Evolutionary conservation across 2,888 invertebrate species (phyloP).

Genomic region (Phyllotreta cruciferae): DNA sequence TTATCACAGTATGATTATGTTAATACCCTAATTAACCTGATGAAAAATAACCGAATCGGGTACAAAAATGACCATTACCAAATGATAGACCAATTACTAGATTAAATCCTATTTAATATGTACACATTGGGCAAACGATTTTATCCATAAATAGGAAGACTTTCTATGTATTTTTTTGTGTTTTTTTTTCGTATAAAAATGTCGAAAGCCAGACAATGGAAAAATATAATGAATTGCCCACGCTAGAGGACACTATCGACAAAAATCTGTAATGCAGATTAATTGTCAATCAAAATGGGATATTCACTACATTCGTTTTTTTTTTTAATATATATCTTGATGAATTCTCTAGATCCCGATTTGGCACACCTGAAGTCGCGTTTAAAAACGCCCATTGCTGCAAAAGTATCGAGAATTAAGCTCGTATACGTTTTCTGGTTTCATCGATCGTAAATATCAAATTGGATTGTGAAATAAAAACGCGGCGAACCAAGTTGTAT

Average conservation of each 20-base stretch:
- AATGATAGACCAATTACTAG: constrained; percentile 36
- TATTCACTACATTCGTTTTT: neutral
- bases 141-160: neutral
- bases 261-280: constrained; percentile 4
- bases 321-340: neutral
- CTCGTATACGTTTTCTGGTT: too few relatives aligned
- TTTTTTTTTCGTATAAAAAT: constrained; percentile 16
- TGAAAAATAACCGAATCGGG: constrained; percentile 56
- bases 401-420: too few relatives aligned
- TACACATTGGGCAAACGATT: constrained; percentile 15
- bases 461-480: neutral
- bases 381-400: too few relatives aligned
- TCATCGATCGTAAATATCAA: too few relatives aligned
- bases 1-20: constrained; percentile 72
- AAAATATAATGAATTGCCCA: constrained; percentile 1
- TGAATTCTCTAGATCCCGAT: neutral
- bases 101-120: constrained; percentile 7
- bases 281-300: constrained; percentile 11
- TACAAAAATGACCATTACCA: constrained; percentile 56
- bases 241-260: constrained; percentile 13
- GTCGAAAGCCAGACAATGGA: neutral
- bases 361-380: too few relatives aligned
- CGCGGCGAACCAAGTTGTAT: neutral
- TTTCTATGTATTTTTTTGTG: neutral
- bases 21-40: constrained; percentile 58